Percentiles rank a stretch among this genome's conserved stretches.
phyloP scores from a whole-genome alignment of 2,113 vertebrate genomes.

The Patagioenas fasciata region DNA sequence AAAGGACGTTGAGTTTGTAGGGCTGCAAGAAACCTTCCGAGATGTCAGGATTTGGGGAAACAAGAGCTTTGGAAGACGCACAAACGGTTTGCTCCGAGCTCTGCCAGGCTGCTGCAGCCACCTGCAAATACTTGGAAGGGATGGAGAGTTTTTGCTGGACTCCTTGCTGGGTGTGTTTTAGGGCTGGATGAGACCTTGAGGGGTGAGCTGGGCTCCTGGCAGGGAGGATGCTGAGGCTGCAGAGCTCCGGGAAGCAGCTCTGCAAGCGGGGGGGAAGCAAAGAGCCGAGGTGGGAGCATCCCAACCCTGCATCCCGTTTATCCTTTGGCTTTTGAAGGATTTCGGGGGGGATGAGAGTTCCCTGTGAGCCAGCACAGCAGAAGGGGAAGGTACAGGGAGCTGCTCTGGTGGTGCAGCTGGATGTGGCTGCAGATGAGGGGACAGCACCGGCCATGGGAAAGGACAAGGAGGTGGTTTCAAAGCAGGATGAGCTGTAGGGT shows the following conservation, averaged over 20 bases:
- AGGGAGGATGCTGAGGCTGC: background rate
- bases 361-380: background rate
- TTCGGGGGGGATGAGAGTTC: background rate
- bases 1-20: background rate
- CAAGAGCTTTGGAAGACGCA: background rate
- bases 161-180: fast-evolving
- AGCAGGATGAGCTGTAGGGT: constrained; percentile 22
- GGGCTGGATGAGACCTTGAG: background rate
- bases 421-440: constrained; percentile 26
- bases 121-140: background rate
- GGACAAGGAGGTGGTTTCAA: constrained; percentile 9
- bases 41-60: background rate
- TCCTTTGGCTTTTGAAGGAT: background rate
- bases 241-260: background rate
- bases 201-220: fast-evolving
- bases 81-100: background rate
- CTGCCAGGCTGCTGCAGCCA: background rate
- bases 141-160: background rate
- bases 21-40: background rate
- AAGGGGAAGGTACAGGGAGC: background rate
- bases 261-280: fast-evolving
- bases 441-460: background rate
- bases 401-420: background rate
- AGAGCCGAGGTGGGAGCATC: background rate
- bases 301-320: fast-evolving